These are phyloP conservation scores for Diogma glabrata DNA, from an alignment of 2,888 invertebrate species.

Conservation along the genomic window DNA sequence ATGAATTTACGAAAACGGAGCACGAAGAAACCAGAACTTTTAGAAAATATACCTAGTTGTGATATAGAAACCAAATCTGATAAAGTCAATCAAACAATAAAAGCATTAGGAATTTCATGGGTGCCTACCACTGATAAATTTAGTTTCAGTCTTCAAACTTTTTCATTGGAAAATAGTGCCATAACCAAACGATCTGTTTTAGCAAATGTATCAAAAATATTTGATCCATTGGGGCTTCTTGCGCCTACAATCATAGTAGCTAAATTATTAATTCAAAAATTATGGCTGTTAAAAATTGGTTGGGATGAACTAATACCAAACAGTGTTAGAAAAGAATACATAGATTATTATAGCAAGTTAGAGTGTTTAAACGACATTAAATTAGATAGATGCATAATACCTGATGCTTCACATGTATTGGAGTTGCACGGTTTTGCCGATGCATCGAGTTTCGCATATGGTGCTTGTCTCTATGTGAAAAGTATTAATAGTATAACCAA, in stretches of 20 bases:
- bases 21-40: background rate
- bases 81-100: background rate
- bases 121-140: background rate
- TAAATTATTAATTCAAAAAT: background rate
- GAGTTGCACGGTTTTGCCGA: too few relatives aligned
- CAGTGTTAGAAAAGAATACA: too few relatives aligned
- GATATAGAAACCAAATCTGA: background rate
- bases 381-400: too few relatives aligned
- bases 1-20: background rate
- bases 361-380: too few relatives aligned
- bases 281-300: background rate
- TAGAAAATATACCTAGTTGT: background rate
- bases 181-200: slow-evolving; percentile 1
- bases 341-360: too few relatives aligned
- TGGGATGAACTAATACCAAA: background rate
- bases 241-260: background rate
- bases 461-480: background rate
- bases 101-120: background rate
- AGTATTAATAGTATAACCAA: background rate
- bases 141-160: background rate
- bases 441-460: background rate
- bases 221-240: background rate
- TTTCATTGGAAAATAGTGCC: background rate
- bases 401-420: too few relatives aligned
- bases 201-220: background rate